Conservation (phyloP, 2,888 invertebrate genomes). For the Elegia similella region DNA sequence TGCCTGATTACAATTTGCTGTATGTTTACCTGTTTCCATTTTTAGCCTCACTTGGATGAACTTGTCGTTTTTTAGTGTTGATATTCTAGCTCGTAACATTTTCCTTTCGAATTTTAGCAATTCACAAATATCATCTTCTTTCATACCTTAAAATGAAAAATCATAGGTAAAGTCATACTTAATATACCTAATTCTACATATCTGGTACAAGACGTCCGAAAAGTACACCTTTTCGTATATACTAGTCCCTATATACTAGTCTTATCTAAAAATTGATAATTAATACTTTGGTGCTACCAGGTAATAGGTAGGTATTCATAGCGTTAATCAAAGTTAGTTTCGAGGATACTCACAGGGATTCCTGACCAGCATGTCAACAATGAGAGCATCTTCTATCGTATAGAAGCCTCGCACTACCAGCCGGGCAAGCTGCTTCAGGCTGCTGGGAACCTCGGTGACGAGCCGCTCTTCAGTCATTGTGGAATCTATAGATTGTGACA, state of each 20-base stretch:
- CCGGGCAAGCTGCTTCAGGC: constrained; percentile 94
- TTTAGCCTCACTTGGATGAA: constrained; percentile 95
- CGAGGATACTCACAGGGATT: constrained; percentile 89
- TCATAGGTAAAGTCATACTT: background rate
- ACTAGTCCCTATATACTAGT: too few relatives aligned
- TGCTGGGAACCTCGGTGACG: constrained; percentile 96
- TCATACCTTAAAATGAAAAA: constrained; percentile 83
- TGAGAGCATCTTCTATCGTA: constrained; percentile 94
- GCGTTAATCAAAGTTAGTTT: too few relatives aligned
- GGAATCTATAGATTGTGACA: constrained; percentile 5
- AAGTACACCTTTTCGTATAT: too few relatives aligned
- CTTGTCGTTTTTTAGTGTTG: constrained; percentile 94
- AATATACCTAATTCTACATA: too few relatives aligned
- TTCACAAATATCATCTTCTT: constrained; percentile 95
- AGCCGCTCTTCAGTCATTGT: constrained; percentile 86
- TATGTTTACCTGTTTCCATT: constrained; percentile 93
- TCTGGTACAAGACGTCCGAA: too few relatives aligned
- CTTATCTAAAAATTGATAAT: too few relatives aligned
- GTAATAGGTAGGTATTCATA: too few relatives aligned
- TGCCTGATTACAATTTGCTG: background rate
- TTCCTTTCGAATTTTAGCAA: constrained; percentile 96
- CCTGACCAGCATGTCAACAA: constrained; percentile 96
- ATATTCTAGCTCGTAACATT: constrained; percentile 93
- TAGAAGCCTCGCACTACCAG: constrained; percentile 97
- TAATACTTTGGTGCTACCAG: too few relatives aligned